Percentiles rank a stretch among this genome's conserved stretches.
These are phyloP conservation scores for Proteles cristata DNA, from an alignment of 2,113 vertebrate genomes.

Conservation along the genomic window DNA sequence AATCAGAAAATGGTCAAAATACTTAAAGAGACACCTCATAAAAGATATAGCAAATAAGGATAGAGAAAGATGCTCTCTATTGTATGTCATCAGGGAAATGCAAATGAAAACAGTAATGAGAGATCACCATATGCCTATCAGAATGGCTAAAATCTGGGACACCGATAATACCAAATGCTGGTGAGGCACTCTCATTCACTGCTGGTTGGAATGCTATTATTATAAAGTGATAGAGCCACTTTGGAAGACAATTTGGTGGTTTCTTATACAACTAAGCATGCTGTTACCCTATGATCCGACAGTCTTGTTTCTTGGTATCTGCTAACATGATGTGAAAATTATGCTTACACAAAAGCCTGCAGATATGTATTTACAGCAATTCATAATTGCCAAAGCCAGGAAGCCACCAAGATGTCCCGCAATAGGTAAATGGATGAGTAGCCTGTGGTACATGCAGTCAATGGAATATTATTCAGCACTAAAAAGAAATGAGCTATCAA, in stretches of 20 bases:
- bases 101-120: not conserved
- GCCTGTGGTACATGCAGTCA: not conserved
- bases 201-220: not conserved
- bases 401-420: not conserved
- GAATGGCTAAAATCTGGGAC: not conserved
- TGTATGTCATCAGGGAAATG: not conserved
- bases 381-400: not conserved
- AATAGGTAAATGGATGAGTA: not conserved
- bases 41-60: not conserved
- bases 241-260: not conserved
- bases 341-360: not conserved
- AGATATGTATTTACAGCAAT: not conserved
- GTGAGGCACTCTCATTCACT: not conserved
- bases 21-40: not conserved
- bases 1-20: not conserved
- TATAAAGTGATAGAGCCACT: not conserved
- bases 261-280: not conserved
- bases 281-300: not conserved
- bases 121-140: not conserved
- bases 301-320: not conserved
- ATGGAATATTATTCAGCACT: not conserved
- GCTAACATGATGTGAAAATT: not conserved
- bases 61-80: not conserved
- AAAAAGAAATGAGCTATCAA: not conserved
- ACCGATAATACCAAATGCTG: not conserved